These are phyloP conservation scores for Globodera rostochiensis DNA, from an alignment of 1,140 invertebrate genomes.

Conservation along the genomic window DNA sequence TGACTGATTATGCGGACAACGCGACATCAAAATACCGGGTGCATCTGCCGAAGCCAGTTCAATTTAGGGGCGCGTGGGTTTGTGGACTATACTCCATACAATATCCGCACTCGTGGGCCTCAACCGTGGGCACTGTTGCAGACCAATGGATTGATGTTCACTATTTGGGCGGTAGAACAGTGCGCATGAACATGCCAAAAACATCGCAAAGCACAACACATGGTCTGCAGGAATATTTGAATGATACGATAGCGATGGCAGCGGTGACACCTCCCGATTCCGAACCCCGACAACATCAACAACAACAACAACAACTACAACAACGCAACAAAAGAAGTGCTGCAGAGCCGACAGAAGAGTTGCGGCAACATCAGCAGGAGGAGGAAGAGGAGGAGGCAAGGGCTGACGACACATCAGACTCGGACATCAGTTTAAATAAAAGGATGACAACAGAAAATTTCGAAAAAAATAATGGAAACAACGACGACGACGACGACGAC, in stretches of 20 bases:
- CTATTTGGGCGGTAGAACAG: background rate
- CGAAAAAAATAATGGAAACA: no score
- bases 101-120: constrained; percentile 20
- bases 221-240: background rate
- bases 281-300: no score
- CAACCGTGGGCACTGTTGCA: constrained; percentile 10
- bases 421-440: no score
- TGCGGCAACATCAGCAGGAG: no score
- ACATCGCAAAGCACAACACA: background rate
- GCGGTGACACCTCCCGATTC: no score
- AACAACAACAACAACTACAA: no score
- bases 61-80: constrained; percentile 23
- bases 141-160: constrained; percentile 11
- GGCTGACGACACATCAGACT: no score
- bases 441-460: no score
- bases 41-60: constrained; percentile 19
- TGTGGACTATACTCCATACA: constrained; percentile 27
- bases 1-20: constrained; percentile 11
- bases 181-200: background rate
- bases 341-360: no score
- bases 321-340: no score
- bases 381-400: no score
- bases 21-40: constrained; percentile 18
- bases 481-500: no score
- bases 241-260: background rate